phyloP scores from a whole-genome alignment of 2,797 vertebrate species.

The Schizothorax lantsangensis region DNA sequence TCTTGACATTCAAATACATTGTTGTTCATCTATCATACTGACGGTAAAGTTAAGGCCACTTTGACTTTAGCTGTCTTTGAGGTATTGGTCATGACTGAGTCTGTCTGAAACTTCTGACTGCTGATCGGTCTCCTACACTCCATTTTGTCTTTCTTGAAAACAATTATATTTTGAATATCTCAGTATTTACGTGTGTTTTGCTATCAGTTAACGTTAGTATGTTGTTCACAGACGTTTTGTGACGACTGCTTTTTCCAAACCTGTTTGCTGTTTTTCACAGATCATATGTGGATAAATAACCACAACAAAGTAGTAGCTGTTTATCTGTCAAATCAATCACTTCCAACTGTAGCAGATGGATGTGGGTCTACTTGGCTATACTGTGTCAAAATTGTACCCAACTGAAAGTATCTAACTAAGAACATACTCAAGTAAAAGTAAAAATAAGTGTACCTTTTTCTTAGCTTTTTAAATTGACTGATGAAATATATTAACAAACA shows the following conservation, averaged over 20 bases:
- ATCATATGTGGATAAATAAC: not conserved
- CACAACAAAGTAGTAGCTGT: not conserved
- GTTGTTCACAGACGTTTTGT: not conserved
- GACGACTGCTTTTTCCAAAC: not conserved
- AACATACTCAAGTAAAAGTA: not conserved
- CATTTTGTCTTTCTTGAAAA: not conserved
- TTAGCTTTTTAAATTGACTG: not conserved
- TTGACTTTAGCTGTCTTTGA: not conserved
- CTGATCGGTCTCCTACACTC: not conserved
- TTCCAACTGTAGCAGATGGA: too few relatives aligned
- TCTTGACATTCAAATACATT: not conserved
- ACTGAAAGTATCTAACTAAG: not conserved
- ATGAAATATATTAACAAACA: not conserved
- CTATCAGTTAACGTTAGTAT: not conserved
- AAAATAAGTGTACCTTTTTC: not conserved
- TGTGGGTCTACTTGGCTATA: not conserved
- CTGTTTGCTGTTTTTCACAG: too few relatives aligned
- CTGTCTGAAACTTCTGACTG: not conserved
- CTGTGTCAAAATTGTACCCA: not conserved
- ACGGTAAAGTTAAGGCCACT: not conserved
- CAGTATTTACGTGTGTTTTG: not conserved
- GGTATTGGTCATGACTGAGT: not conserved
- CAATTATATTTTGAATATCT: not conserved
- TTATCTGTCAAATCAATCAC: not conserved
- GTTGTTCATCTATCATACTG: not conserved